Evolutionary conservation across 2,113 vertebrate species (phyloP).

Genomic region (Labrus mixtus): DNA sequence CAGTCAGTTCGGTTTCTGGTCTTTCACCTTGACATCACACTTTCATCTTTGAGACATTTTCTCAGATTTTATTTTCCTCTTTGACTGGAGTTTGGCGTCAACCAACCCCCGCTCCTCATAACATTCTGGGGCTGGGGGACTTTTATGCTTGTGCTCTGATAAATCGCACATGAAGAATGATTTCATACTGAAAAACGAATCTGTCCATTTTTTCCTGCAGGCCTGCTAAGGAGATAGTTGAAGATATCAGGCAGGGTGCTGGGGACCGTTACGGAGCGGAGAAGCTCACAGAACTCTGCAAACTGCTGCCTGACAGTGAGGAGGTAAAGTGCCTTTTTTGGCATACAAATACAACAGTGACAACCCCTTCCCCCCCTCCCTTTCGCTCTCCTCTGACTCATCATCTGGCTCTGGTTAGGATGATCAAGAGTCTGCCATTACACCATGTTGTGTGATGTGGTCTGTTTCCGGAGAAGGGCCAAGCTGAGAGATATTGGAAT

Average conservation of each 20-base stretch:
- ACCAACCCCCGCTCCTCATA: constrained; percentile 9
- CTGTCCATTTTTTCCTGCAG: constrained; percentile 62
- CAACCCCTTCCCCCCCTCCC: constrained; percentile 1
- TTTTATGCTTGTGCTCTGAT: neutral
- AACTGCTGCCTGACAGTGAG: constrained; percentile 83
- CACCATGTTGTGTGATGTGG: constrained; percentile 57
- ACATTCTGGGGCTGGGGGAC: neutral
- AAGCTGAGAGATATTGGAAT: constrained; percentile 47
- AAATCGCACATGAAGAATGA: constrained; percentile 26
- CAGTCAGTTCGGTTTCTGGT: constrained; percentile 34
- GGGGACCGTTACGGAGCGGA: constrained; percentile 82
- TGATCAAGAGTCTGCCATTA: constrained; percentile 74
- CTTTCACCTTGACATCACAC: constrained; percentile 51
- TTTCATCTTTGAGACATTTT: neutral
- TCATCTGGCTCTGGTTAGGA: constrained; percentile 74
- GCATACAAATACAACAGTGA: constrained; percentile 35
- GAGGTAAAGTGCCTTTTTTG: constrained; percentile 76
- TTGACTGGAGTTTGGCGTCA: constrained; percentile 59
- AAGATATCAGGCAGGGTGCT: constrained; percentile 81
- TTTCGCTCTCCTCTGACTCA: constrained; percentile 2
- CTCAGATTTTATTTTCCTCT: constrained; percentile 52
- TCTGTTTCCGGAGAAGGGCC: constrained; percentile 42
- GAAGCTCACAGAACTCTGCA: constrained; percentile 84
- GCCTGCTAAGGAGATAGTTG: constrained; percentile 81
- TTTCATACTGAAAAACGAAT: constrained; percentile 40